Evolutionary conservation across 2,113 vertebrate genomes (phyloP).

Genomic region (Antennarius striatus): DNA sequence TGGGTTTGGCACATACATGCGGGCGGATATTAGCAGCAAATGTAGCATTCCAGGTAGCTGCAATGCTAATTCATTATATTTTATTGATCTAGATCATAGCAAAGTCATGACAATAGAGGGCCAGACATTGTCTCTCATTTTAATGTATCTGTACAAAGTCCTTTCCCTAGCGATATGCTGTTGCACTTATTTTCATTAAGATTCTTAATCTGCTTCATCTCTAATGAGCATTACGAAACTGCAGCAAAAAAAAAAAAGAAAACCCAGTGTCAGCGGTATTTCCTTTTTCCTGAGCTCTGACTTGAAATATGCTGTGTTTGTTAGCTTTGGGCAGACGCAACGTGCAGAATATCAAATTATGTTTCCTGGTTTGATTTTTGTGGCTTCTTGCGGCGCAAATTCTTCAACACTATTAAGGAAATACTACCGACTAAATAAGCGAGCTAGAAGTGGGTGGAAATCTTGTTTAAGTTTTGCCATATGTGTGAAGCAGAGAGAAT

Average conservation of each 20-base stretch:
- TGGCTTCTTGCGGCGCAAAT: slow-evolving; percentile 2
- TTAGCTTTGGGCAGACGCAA: slow-evolving; percentile 6
- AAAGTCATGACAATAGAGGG: not conserved
- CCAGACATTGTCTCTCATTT: too few relatives aligned
- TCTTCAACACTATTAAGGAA: slow-evolving; percentile 36
- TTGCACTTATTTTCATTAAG: not conserved
- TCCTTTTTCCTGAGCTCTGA: not conserved
- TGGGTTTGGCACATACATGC: too few relatives aligned
- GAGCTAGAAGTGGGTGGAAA: slow-evolving; percentile 12
- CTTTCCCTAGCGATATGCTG: too few relatives aligned
- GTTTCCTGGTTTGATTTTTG: slow-evolving; percentile 7
- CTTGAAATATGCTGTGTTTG: not conserved
- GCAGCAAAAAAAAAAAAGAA: not conserved
- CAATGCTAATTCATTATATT: not conserved
- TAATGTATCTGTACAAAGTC: too few relatives aligned
- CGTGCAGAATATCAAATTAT: slow-evolving; percentile 9
- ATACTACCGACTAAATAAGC: slow-evolving; percentile 38
- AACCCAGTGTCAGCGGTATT: not conserved
- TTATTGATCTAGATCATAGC: not conserved
- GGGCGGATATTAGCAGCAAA: not conserved
- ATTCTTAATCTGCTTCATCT: slow-evolving; percentile 5
- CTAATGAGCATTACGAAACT: not conserved
- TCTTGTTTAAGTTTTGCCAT: slow-evolving; percentile 31
- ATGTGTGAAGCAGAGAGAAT: not conserved
- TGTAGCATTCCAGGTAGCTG: not conserved